Evolutionary conservation across 2,113 vertebrate genomes (phyloP), one percentile per base, ranked within the genome.

Genomic region (Pionites leucogaster): DNA sequence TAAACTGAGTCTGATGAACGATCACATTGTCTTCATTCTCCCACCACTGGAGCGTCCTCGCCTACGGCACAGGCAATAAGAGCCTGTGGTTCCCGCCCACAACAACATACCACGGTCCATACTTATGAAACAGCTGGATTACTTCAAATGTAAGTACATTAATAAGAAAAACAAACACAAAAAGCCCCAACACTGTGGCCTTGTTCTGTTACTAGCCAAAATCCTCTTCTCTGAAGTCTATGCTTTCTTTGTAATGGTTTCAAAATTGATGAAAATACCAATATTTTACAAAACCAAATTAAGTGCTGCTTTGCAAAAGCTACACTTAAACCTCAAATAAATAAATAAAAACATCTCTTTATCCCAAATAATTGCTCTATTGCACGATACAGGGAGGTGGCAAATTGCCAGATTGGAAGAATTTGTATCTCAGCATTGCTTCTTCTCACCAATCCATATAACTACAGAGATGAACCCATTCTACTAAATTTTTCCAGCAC

Each of bases 231-330:
- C 0, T 57, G 17, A 91, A 60, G 28, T 33, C 41, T 37, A 12
- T 0, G 0, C 28, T 35, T 80, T 37, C 60, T 74, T 33, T 0
- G 1, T 18, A 79, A 72, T 2, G 4, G 23, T 62, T 85, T 72
- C 15, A 57, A 75, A 80, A 42, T 11, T 55, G 42, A 87, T 53
- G 23, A 29, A 60, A 88, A 55, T 55, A 76, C 33, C 50, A 62
- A 10, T 62, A 72, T 19, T 57, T 57, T 28, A 82, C 57, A 69
- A 75, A 71, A 52, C 42, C 75, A 70, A 71, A 76, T 4, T 28
- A 63, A 82, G 20, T 7, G 12, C 28, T 41, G 24, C 31, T 82
- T 75, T 71, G 47, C 16, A 78, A 93, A 95, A 87, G 35, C 86
- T 76, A 68, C 24, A 62, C 72, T 52, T 67, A 31, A 83, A 14